These are phyloP conservation scores for Paraplagusia blochii DNA, from an alignment of 2,113 vertebrate species.

Conservation along the genomic window DNA sequence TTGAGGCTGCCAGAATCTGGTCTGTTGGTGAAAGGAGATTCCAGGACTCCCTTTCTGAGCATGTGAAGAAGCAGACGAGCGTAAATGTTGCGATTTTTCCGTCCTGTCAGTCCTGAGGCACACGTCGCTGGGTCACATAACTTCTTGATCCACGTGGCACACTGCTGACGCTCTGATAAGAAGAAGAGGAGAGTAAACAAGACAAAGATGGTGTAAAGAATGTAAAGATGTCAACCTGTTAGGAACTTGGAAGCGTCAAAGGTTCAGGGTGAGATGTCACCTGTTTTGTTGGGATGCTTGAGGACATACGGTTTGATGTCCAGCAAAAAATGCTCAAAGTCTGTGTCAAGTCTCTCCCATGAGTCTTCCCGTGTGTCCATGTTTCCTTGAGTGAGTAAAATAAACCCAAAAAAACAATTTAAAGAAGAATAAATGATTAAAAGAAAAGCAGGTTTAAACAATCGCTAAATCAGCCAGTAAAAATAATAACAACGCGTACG, in stretches of 20 bases:
- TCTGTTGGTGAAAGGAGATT: conserved; percentile 83
- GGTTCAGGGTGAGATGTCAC: conserved; percentile 76
- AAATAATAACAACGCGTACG: too few species aligned
- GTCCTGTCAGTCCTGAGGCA: conserved; percentile 76
- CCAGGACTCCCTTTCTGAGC: conserved; percentile 83
- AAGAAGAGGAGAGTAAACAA: background rate
- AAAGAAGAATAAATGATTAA: too few species aligned
- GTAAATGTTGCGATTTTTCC: conserved; percentile 87
- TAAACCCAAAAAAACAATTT: too few species aligned
- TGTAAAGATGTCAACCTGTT: too few species aligned
- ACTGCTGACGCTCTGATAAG: conserved; percentile 81
- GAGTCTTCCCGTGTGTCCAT: conserved; percentile 80
- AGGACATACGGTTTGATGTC: conserved; percentile 92
- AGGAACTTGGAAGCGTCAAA: too few species aligned
- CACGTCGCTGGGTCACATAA: conserved; percentile 82
- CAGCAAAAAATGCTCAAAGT: conserved; percentile 85
- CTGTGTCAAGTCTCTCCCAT: conserved; percentile 82
- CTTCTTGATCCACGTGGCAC: conserved; percentile 93
- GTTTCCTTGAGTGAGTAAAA: conserved; percentile 28
- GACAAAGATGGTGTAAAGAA: too few species aligned
- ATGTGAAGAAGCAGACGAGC: conserved; percentile 87
- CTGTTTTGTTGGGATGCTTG: conserved; percentile 80
- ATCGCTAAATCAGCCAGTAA: too few species aligned
- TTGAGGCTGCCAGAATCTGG: conserved; percentile 84
- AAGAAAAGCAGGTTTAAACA: too few species aligned